phyloP scores from a whole-genome alignment of 1,140 invertebrate genomes.

The Anagrus nilaparvatae region DNA sequence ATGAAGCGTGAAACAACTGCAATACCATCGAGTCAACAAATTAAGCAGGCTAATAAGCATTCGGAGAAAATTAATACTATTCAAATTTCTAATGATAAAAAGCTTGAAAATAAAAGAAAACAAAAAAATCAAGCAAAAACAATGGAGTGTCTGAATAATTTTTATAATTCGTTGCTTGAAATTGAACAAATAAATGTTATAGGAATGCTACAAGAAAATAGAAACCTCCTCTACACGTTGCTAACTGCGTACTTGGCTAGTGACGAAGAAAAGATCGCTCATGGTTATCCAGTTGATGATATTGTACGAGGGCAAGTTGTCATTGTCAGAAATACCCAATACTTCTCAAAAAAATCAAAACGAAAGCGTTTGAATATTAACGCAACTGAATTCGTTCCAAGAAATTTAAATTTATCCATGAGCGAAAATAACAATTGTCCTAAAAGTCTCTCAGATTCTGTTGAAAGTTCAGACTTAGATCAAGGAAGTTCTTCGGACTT shows the following conservation, averaged over 20 bases:
- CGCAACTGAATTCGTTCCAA: conserved; percentile 53
- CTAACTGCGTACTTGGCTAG: conserved; percentile 53
- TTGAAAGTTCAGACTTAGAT: conserved; percentile 19
- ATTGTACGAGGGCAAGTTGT: conserved; percentile 27
- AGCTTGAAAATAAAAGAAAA: no score
- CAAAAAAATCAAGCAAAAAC: no score
- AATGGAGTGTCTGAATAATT: no score
- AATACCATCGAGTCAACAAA: no score
- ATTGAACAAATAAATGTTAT: no score
- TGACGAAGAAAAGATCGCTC: conserved; percentile 50
- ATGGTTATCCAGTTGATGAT: conserved; percentile 63
- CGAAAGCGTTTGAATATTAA: conserved; percentile 49
- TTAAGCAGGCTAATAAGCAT: no score
- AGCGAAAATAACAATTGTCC: conserved; percentile 13
- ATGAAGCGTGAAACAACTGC: no score
- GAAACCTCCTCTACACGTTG: conserved; percentile 31
- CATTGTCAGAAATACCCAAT: conserved; percentile 36
- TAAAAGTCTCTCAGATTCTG: conserved; percentile 21
- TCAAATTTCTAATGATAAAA: no score
- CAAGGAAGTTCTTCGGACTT: conserved; percentile 30
- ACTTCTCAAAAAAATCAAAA: no score
- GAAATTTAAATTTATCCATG: neutral
- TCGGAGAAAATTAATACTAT: no score
- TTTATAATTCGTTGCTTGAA: no score
- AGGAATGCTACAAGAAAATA: no score